A percentile compares a stretch with the other conserved stretches of the same genome.
These are phyloP conservation scores for Hemistola chrysoprasaria DNA, from an alignment of 2,888 invertebrate genomes.

Conservation along the genomic window DNA sequence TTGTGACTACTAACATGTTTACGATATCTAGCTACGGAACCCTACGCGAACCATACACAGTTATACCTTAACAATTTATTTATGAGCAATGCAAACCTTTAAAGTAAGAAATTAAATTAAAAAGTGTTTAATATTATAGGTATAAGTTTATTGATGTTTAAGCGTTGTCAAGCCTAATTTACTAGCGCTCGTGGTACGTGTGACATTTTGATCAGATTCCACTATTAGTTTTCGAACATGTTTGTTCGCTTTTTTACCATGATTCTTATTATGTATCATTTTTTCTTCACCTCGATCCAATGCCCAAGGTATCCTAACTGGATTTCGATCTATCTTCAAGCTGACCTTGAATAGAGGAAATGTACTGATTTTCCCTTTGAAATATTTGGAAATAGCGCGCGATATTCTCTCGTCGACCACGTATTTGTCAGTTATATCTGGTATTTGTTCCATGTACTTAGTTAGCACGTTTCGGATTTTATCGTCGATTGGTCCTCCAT, in stretches of 20 bases:
- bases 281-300: slow-evolving; percentile 23
- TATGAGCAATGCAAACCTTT: no score
- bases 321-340: slow-evolving; percentile 59
- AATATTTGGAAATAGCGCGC: slow-evolving; percentile 51
- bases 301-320: slow-evolving; percentile 68
- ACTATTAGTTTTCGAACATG: not conserved
- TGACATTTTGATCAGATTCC: no score
- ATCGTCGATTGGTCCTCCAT: slow-evolving; percentile 31
- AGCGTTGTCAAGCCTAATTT: no score
- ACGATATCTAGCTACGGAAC: no score
- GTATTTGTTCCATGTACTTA: slow-evolving; percentile 52
- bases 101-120: no score
- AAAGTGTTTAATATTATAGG: no score
- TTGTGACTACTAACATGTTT: no score
- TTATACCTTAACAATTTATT: no score
- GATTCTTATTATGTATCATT: slow-evolving; percentile 13
- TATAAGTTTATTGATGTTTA: no score
- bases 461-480: slow-evolving; percentile 43
- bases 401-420: slow-evolving; percentile 56
- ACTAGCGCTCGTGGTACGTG: no score
- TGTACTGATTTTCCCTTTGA: slow-evolving; percentile 54
- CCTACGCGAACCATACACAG: no score
- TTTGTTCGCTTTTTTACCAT: slow-evolving; percentile 9
- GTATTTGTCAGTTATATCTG: slow-evolving; percentile 55
- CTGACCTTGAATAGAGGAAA: slow-evolving; percentile 64